These are phyloP conservation scores for Myodes glareolus DNA, from an alignment of 2,113 vertebrate species.

Conservation along the genomic window DNA sequence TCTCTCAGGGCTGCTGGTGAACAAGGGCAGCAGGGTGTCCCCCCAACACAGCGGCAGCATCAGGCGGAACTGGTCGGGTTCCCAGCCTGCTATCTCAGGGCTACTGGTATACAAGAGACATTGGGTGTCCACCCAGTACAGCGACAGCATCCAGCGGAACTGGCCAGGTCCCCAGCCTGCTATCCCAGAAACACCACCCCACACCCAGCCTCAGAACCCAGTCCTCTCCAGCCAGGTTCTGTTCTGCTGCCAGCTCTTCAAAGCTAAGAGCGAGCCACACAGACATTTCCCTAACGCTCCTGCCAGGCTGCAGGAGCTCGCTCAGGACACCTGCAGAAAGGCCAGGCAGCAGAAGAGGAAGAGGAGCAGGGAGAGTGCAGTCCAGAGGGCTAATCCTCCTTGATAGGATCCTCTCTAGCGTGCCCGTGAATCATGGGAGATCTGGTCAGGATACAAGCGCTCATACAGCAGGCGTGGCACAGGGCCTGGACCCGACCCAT, in stretches of 20 bases:
- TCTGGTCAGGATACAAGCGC: not conserved
- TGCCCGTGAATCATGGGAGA: fast-evolving
- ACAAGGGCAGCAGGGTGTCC: not conserved
- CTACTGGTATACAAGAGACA: not conserved
- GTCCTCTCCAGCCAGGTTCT: not conserved
- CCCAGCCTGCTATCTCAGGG: not conserved
- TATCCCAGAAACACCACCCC: not conserved
- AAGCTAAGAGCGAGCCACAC: not conserved
- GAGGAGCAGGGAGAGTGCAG: not conserved
- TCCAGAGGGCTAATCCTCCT: not conserved
- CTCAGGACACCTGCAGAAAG: not conserved
- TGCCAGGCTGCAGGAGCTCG: not conserved
- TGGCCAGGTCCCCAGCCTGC: not conserved
- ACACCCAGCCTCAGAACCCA: not conserved
- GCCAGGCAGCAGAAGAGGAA: not conserved
- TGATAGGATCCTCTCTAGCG: not conserved
- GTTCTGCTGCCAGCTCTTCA: not conserved
- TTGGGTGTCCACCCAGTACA: not conserved
- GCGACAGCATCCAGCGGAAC: not conserved
- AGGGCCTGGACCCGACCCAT: not conserved
- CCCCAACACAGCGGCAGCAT: not conserved
- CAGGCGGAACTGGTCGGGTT: not conserved
- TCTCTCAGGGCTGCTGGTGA: not conserved
- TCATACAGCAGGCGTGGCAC: not conserved
- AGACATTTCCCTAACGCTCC: not conserved